These are phyloP conservation scores for Acheta domesticus DNA, from an alignment of 2,888 invertebrate species.

Conservation along the genomic window DNA sequence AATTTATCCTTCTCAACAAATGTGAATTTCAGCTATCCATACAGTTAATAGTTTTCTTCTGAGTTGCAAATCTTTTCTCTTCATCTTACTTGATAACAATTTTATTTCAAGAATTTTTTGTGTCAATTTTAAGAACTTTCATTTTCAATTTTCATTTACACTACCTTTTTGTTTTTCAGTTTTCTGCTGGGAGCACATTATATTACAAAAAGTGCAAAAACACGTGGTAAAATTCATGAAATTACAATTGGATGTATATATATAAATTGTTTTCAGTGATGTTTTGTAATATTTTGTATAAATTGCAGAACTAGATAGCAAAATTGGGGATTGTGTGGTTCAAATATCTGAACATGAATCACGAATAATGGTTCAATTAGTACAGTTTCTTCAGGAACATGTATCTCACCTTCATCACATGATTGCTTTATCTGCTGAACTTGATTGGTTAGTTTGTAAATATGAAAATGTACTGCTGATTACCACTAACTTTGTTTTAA, in stretches of 20 bases:
- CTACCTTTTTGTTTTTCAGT: constrained; percentile 49
- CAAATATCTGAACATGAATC: constrained; percentile 79
- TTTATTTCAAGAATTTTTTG: no score
- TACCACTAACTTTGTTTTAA: neutral
- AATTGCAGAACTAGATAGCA: constrained; percentile 64
- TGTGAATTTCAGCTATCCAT: no score
- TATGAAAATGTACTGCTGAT: neutral
- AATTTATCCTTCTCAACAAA: no score
- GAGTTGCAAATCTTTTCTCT: no score
- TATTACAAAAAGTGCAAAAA: constrained; percentile 70
- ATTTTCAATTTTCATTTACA: constrained; percentile 25
- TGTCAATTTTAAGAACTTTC: neutral
- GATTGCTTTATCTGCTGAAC: constrained; percentile 60
- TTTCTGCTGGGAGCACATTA: constrained; percentile 60
- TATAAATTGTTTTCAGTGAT: neutral
- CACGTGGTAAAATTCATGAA: constrained; percentile 51
- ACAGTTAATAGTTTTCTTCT: no score
- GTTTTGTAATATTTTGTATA: constrained; percentile 22
- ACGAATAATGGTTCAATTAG: constrained; percentile 67
- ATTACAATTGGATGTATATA: neutral
- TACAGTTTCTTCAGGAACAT: constrained; percentile 60
- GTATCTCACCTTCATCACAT: constrained; percentile 55
- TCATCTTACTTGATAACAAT: no score
- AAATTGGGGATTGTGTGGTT: constrained; percentile 73
- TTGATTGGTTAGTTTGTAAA: constrained; percentile 60